These are phyloP conservation scores for Megaleporinus macrocephalus DNA, from an alignment of 2,113 vertebrate genomes.

Conservation along the genomic window DNA sequence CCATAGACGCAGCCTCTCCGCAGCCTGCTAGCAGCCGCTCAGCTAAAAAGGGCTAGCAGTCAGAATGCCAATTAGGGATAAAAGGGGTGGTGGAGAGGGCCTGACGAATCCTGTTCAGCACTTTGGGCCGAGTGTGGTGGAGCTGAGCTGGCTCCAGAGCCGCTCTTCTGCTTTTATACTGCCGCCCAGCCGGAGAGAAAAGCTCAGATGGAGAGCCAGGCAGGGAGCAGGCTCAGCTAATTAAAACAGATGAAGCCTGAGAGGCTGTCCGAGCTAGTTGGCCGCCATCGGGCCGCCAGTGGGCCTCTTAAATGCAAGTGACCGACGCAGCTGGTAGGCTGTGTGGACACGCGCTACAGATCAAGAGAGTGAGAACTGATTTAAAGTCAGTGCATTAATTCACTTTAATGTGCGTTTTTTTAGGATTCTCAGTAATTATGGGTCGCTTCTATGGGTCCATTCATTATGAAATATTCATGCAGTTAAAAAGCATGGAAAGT, in stretches of 20 bases:
- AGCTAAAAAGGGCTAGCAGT: constrained; percentile 18
- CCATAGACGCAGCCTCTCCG: not conserved
- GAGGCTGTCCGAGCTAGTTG: not conserved
- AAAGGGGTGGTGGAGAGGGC: constrained; percentile 29
- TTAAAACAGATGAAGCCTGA: constrained; percentile 52
- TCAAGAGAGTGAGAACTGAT: constrained; percentile 4
- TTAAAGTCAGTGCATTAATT: not conserved
- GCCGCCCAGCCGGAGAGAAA: constrained; percentile 9
- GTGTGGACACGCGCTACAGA: not conserved
- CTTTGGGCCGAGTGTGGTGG: constrained; percentile 20
- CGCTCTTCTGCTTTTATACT: not conserved
- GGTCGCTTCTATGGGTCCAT: too few relatives aligned
- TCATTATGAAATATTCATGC: too few relatives aligned
- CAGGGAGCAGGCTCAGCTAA: constrained; percentile 36
- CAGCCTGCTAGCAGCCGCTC: constrained; percentile 5
- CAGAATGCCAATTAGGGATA: constrained; percentile 45
- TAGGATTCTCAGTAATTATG: too few relatives aligned
- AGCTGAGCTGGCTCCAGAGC: not conserved
- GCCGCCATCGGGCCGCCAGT: constrained; percentile 3
- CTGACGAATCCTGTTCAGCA: not conserved
- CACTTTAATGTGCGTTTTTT: not conserved
- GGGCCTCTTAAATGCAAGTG: constrained; percentile 10
- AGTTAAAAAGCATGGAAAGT: too few relatives aligned
- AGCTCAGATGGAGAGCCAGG: constrained; percentile 39
- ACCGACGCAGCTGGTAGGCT: constrained; percentile 4